A percentile compares a stretch with the other conserved stretches of the same genome.
phyloP scores from a whole-genome alignment of 30 jellyfish, hydroid and myxozoan genomes.

The Aurelia aurita region DNA sequence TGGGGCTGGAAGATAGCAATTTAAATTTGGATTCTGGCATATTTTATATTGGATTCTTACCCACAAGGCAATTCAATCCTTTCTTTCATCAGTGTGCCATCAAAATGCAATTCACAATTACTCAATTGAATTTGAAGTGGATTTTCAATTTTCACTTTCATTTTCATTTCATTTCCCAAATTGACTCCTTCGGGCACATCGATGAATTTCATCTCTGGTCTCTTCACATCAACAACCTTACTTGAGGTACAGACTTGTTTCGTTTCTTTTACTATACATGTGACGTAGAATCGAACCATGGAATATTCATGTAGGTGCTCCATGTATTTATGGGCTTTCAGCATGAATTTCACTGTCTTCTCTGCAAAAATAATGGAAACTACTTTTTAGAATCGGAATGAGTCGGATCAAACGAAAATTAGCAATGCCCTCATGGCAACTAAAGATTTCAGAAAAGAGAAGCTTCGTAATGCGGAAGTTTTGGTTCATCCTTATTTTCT shows the following conservation, averaged over 20 bases:
- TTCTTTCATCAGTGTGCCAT: conserved; percentile 86
- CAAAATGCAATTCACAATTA: conserved; percentile 64
- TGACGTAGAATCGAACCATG: conserved; percentile 65
- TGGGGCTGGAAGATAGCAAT: too few relatives aligned
- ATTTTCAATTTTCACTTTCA: conserved; percentile 54
- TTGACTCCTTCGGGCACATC: conserved; percentile 32
- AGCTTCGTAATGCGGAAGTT: too few relatives aligned
- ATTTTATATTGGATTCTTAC: conserved; percentile 22
- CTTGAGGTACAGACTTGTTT: conserved; percentile 66
- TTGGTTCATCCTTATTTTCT: too few relatives aligned
- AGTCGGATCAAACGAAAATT: background rate
- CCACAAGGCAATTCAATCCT: conserved; percentile 34
- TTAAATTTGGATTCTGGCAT: background rate
- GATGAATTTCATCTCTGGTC: conserved; percentile 59
- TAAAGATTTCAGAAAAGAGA: too few relatives aligned
- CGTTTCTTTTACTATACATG: conserved; percentile 63
- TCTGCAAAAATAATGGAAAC: conserved; percentile 38
- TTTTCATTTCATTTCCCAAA: conserved; percentile 25
- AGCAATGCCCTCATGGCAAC: too few relatives aligned
- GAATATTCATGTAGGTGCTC: conserved; percentile 70
- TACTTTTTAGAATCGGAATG: background rate
- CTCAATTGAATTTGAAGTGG: conserved; percentile 71
- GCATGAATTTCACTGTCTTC: conserved; percentile 36
- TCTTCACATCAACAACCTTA: conserved; percentile 54
- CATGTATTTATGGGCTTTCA: conserved; percentile 74